phyloP scores from a whole-genome alignment of 2,888 invertebrate species.

The Dastarcus helophoroides region DNA sequence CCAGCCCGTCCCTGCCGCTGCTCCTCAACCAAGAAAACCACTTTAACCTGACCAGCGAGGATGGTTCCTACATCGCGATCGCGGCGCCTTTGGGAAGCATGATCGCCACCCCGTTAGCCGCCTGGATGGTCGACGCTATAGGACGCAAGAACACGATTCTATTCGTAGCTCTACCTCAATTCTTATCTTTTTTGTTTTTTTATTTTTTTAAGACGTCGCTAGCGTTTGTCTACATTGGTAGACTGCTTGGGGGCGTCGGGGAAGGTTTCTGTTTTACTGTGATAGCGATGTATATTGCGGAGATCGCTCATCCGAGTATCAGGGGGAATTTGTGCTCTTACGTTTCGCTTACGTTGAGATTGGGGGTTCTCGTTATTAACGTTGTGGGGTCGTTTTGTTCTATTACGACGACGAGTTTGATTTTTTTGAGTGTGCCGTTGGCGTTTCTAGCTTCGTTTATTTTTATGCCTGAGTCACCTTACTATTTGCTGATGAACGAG shows the following conservation, averaged over 20 bases:
- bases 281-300: too few species aligned
- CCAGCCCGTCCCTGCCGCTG: conserved; percentile 28
- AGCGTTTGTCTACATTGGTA: conserved; percentile 25
- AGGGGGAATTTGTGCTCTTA: too few species aligned
- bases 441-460: conserved; percentile 11
- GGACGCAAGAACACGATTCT: conserved; percentile 20
- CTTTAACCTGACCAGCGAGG: conserved; percentile 24
- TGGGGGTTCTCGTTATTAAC: conserved; percentile 9
- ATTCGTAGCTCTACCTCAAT: conserved; percentile 22
- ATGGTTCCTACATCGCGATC: conserved; percentile 29
- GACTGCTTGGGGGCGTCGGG: too few species aligned
- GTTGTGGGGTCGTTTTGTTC: conserved; percentile 3
- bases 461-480: conserved; percentile 49
- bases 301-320: too few species aligned
- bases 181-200: conserved; percentile 20
- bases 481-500: conserved; percentile 23
- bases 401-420: conserved; percentile 10
- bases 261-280: too few species aligned
- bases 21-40: conserved; percentile 22
- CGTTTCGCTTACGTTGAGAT: too few species aligned
- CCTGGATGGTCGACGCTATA: conserved; percentile 14
- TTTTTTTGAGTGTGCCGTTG: conserved; percentile 9
- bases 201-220: conserved; percentile 19
- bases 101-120: conserved; percentile 23
- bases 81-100: too few species aligned